These are phyloP conservation scores for Acleris sparsana DNA, from an alignment of 2,888 invertebrate genomes.

Conservation along the genomic window DNA sequence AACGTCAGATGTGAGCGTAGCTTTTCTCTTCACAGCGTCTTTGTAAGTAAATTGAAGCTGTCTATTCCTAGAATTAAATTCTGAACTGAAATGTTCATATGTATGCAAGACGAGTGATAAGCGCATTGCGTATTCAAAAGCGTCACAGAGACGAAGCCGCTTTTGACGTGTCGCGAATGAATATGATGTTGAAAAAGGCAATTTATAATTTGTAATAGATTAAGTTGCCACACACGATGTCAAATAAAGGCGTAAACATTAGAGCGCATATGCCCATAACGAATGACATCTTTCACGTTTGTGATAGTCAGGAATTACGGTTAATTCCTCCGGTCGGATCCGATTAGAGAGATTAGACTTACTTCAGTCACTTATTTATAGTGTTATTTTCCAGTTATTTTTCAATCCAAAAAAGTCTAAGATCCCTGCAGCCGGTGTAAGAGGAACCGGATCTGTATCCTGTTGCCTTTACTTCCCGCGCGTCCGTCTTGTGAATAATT, in stretches of 20 bases:
- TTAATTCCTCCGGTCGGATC: too few relatives aligned
- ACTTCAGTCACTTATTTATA: too few relatives aligned
- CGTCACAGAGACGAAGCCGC: constrained; percentile 46
- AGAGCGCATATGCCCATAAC: constrained; percentile 5
- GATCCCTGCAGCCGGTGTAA: constrained; percentile 17
- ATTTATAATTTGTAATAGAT: constrained; percentile 38
- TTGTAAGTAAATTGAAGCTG: constrained; percentile 8
- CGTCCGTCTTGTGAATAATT: constrained; percentile 64
- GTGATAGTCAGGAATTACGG: not conserved
- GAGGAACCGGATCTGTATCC: constrained; percentile 78
- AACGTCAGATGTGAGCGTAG: constrained; percentile 9
- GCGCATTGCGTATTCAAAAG: constrained; percentile 49
- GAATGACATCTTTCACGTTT: not conserved
- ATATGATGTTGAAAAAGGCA: constrained; percentile 41
- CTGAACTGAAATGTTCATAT: constrained; percentile 41
- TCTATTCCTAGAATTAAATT: constrained; percentile 25
- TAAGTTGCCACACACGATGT: constrained; percentile 23
- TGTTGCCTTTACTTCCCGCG: constrained; percentile 60
- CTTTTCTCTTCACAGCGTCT: constrained; percentile 19
- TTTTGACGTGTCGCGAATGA: constrained; percentile 50
- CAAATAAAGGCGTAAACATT: constrained; percentile 10
- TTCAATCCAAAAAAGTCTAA: not conserved
- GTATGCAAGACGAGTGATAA: constrained; percentile 41
- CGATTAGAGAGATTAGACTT: too few relatives aligned
- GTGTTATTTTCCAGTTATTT: not conserved